Evolutionary conservation across 2,888 invertebrate genomes (phyloP), one percentile per base, ranked within the genome.

Genomic region (Netelia fuscicornis): DNA sequence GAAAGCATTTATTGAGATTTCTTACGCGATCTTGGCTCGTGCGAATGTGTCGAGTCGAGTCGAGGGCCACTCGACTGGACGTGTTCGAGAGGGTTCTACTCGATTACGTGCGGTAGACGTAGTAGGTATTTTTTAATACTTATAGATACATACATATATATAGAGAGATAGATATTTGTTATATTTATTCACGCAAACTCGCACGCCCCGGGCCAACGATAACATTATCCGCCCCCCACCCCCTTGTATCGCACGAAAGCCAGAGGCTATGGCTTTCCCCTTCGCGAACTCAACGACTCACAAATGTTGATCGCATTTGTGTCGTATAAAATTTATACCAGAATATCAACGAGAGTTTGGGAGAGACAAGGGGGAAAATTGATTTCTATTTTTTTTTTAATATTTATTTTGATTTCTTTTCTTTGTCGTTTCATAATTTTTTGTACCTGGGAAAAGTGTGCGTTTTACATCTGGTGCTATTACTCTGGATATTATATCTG

Each of bases 211-310:
- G 83, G 87, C 84, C 20, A 79, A 67, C 80, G 68, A 84, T 81
- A 86, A 81, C 79, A 85, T 85, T 84, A 81, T 86, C 82, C 72
- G 72, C 74, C 9, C 56, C 58, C 37, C 20, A 0, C 20, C 20
- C 37, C 30, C 30, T 30, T 56, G 52, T 62, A 76, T 71, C 67
- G 75, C 78, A 86, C 83, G 83, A 79, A 83, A 87, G 83, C 86
- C 85, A 56, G 58, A 79, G 87, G 87, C 84, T n/a, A 83, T 85
- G 79, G 71, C 83, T 87, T 86, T 86, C 86, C 83, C 76, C 83
- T 72, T 81, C 71, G 79, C 79, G 72, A 78, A 64, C 58, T 67
- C 75, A 58, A 54, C 42, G 65, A 58, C 20, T 76, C 68, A 30
- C 67, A 44, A 56, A 65, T 62, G 11, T 78, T 17, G 60, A 58